Evolutionary conservation across 2,797 vertebrate genomes (phyloP), one percentile per base, ranked within the genome.

Genomic region (Staurois parvus): DNA sequence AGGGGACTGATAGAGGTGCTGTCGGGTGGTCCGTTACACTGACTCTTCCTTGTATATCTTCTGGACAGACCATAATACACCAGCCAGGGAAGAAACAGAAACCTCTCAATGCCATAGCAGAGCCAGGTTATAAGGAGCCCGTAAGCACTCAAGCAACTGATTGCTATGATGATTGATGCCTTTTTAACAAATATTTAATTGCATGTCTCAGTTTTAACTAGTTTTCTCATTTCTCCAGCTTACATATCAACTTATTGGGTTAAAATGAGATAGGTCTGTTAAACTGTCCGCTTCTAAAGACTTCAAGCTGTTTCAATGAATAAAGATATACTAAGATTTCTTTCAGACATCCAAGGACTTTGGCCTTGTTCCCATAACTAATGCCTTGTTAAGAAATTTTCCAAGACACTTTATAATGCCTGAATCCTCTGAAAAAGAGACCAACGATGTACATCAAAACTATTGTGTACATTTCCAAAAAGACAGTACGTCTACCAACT

Each of bases 341-440:
- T 77, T 84, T 84, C 32, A 62, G 82, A n/a, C 82, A 70, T 70
- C 67, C 52, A 84, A 84, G 34, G 34, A 34, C 59, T 13, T 70
- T 84, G 82, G 82, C 74, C 32, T 52, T 11, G 37, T 64, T 84
- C 82, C 74, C 74, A 83, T 48, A 83, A 68, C 42, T 83, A 76
- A 83, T 83, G 40, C 42, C 30, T 76, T 83, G 72, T 83, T 83
- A 83, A 83, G 62, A 76, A 62, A 83, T 83, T 83, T 83, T 76
- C 62, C 81, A 76, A 76, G 72, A 75, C 42, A 76, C 73, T 26
- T 52, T 76, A 69, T 76, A 76, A 48, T 67, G 37, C 62, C 26
- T 76, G 64, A 76, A 83, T n/a, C n/a, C n/a, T n/a, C n/a, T n/a
- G n/a, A 59, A 56, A 75, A 76, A 76, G 40, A 83, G 29, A 37